Conservation (phyloP, 2,797 vertebrate species). For the Synanceia verrucosa region DNA sequence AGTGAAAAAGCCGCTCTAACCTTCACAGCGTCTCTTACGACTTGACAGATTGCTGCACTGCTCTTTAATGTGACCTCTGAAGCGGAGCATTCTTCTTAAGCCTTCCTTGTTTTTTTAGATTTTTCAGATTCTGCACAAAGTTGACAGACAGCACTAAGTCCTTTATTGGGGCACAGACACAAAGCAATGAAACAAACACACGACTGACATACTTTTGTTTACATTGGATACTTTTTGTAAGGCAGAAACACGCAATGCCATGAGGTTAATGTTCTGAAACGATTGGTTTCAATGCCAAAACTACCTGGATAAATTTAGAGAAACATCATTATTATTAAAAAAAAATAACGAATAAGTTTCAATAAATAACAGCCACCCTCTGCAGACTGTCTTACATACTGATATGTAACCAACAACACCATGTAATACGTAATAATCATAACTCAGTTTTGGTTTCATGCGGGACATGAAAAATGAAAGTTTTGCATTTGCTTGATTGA, state of each 20-base stretch:
- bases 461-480: too few relatives aligned
- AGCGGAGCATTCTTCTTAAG: neutral
- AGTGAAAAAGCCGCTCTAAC: neutral
- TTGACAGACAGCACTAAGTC: neutral
- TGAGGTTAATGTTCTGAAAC: too few relatives aligned
- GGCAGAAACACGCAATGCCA: too few relatives aligned
- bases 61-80: slow-evolving; percentile 1
- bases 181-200: neutral
- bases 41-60: slow-evolving; percentile 2
- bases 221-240: neutral
- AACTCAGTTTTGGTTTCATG: too few relatives aligned
- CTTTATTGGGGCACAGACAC: neutral
- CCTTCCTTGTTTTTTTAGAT: neutral
- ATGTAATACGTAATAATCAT: too few relatives aligned
- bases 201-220: neutral
- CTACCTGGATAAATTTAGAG: too few relatives aligned
- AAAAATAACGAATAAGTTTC: too few relatives aligned
- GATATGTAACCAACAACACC: too few relatives aligned
- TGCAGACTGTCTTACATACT: too few relatives aligned
- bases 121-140: neutral
- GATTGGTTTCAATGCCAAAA: too few relatives aligned
- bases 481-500: too few relatives aligned
- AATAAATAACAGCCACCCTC: too few relatives aligned
- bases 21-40: neutral
- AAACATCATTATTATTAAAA: neutral